Evolutionary conservation across 2,797 vertebrate species (phyloP), one percentile per base, ranked within the genome.

Genomic region (Podarcis siculus): DNA sequence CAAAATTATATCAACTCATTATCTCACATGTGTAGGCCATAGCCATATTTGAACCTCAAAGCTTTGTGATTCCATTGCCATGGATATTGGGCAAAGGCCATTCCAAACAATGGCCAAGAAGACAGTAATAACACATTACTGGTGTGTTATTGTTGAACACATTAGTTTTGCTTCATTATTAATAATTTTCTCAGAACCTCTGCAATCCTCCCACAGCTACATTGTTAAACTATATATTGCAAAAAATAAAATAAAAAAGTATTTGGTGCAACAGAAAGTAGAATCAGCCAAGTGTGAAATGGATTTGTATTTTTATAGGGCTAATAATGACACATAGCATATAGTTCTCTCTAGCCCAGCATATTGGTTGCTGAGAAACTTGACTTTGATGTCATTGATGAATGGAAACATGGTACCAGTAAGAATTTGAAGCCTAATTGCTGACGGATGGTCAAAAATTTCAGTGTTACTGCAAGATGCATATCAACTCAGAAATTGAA

Each of bases 381-480:
- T 0, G 83, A 77, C 75, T 92, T 90, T 91, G 84, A 81, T 93
- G 85, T 67, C 49, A 1, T 12, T 92, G 88, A 92, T 37, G 95
- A 95, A 95, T 86, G 76, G 49, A 39, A 79, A 92, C 78, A 86
- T 85, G 78, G 64, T 75, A 1, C 0, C 42, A 58, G 37, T 85
- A 86, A 86, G 55, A 94, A 85, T 77, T 64, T 87, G 1, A 0
- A 80, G 86, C 91, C 89, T 93, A 93, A 93, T 77, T 91, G 89
- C 83, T 94, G 83, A 91, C 86, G 89, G 87, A 72, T 92, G 84
- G 93, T 92, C 89, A 84, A 80, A 91, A 85, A 35, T 6, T 76
- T 82, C 81, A 87, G 45, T 64, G 79, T 90, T 75, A 76, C 85
- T 90, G 81, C 5, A 66, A 83, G 61, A 39, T 9, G 25, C 85